Percentiles rank a stretch among this genome's conserved stretches.
Conservation (phyloP, 2,888 invertebrate genomes). For the Xanthostigma xanthostigma region DNA sequence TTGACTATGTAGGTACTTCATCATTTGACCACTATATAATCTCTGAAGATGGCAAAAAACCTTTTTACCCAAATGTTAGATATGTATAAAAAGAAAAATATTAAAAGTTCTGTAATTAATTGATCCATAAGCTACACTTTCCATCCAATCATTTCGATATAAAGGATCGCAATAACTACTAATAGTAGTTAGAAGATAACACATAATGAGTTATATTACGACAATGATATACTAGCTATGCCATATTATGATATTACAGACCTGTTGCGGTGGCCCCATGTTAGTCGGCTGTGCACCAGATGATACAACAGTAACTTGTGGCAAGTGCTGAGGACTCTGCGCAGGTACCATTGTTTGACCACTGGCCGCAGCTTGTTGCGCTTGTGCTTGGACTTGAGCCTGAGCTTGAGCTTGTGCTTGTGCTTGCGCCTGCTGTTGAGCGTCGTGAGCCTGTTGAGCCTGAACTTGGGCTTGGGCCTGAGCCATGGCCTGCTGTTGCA, state of each 20-base stretch:
- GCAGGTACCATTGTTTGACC: conserved; percentile 26
- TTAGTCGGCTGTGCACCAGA: conserved; percentile 16
- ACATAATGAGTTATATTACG: no score
- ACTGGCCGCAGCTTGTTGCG: conserved; percentile 28
- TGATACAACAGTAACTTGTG: conserved; percentile 25
- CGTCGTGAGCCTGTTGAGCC: conserved; percentile 18
- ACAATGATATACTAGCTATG: no score
- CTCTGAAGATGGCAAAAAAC: no score
- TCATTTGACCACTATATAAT: no score
- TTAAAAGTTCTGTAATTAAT: no score
- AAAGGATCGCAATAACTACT: no score
- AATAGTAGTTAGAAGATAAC: no score
- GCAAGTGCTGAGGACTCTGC: conserved; percentile 32
- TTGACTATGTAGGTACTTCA: no score
- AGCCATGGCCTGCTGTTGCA: conserved; percentile 27
- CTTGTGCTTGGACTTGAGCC: conserved; percentile 25
- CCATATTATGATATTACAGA: conserved; percentile 24
- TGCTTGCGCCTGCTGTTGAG: conserved; percentile 16
- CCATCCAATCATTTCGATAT: no score
- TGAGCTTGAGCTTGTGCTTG: conserved; percentile 13
- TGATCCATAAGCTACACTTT: no score
- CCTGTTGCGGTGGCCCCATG: conserved; percentile 36
- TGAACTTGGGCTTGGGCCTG: conserved; percentile 16
- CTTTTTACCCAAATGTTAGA: no score
- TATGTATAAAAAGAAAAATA: no score